Conservation (phyloP, 2,113 vertebrate genomes). For the Carassius gibelio region DNA sequence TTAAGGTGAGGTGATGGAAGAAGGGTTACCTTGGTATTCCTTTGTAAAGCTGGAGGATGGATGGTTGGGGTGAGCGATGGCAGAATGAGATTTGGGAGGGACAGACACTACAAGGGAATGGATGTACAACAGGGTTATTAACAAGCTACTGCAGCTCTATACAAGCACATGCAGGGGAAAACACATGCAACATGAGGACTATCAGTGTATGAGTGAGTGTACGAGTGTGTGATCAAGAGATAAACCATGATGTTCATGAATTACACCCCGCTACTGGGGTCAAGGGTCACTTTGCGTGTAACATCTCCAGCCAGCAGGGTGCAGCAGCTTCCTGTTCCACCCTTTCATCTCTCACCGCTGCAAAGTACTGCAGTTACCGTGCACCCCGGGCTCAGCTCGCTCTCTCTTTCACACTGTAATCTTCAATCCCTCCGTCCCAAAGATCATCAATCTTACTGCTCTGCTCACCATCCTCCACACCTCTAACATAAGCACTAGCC, state of each 20-base stretch:
- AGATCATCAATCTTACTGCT: constrained; percentile 46
- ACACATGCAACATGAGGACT: constrained; percentile 10
- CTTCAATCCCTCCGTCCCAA: constrained; percentile 43
- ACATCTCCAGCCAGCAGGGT: constrained; percentile 52
- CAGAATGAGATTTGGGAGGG: constrained; percentile 17
- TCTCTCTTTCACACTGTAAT: neutral
- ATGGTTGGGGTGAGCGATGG: constrained; percentile 5
- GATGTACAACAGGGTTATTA: constrained; percentile 45
- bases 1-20: neutral
- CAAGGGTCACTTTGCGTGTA: neutral
- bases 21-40: constrained; percentile 50
- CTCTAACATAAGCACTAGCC: constrained; percentile 15
- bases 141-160: constrained; percentile 4
- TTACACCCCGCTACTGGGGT: neutral
- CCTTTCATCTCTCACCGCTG: neutral
- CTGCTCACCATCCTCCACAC: constrained; percentile 20
- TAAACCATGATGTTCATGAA: neutral
- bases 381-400: neutral
- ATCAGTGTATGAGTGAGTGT: constrained; percentile 18
- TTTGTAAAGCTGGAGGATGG: neutral
- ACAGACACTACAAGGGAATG: constrained; percentile 53
- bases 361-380: constrained; percentile 33
- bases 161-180: neutral
- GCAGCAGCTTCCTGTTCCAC: constrained; percentile 42
- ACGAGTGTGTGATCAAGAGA: neutral